A percentile compares a stretch with the other conserved stretches of the same genome.
These are phyloP conservation scores for Gouania willdenowi DNA, from an alignment of 2,797 vertebrate species.

Conservation along the genomic window DNA sequence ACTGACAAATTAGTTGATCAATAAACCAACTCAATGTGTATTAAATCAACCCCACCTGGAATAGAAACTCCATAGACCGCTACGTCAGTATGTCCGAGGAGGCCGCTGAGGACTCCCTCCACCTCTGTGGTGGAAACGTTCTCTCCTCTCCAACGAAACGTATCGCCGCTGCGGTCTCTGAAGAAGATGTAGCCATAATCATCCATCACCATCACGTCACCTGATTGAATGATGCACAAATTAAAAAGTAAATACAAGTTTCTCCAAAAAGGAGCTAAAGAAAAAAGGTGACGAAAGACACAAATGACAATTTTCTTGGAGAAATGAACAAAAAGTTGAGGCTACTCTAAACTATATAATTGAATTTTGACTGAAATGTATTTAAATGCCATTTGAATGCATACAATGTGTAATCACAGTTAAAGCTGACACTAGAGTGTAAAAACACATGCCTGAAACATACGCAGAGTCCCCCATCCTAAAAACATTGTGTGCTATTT, in stretches of 20 bases:
- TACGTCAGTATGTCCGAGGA: slow-evolving; percentile 82
- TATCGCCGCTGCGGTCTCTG: slow-evolving; percentile 84
- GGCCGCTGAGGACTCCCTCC: slow-evolving; percentile 79
- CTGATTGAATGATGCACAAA: slow-evolving; percentile 59
- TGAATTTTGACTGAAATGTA: too few relatives aligned
- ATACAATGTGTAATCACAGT: not conserved
- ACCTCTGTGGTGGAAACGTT: slow-evolving; percentile 88
- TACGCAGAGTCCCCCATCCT: slow-evolving; percentile 82
- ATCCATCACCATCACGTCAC: slow-evolving; percentile 87
- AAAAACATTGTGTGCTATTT: slow-evolving; percentile 79
- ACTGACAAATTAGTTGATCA: too few relatives aligned
- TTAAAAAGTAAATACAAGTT: too few relatives aligned
- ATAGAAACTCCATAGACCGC: slow-evolving; percentile 84
- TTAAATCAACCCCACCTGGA: slow-evolving; percentile 63
- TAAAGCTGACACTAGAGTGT: not conserved
- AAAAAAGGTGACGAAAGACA: too few relatives aligned
- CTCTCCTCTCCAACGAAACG: slow-evolving; percentile 88
- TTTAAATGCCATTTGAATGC: too few relatives aligned
- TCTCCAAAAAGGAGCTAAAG: too few relatives aligned
- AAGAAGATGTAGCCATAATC: slow-evolving; percentile 90
- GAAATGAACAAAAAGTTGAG: too few relatives aligned
- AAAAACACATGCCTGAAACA: slow-evolving; percentile 72
- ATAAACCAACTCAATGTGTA: too few relatives aligned
- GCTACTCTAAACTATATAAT: too few relatives aligned
- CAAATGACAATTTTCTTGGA: too few relatives aligned